Base-by-base conservation (phyloP, 2,113 vertebrate genomes). In the Apteryx mantelli region DNA sequence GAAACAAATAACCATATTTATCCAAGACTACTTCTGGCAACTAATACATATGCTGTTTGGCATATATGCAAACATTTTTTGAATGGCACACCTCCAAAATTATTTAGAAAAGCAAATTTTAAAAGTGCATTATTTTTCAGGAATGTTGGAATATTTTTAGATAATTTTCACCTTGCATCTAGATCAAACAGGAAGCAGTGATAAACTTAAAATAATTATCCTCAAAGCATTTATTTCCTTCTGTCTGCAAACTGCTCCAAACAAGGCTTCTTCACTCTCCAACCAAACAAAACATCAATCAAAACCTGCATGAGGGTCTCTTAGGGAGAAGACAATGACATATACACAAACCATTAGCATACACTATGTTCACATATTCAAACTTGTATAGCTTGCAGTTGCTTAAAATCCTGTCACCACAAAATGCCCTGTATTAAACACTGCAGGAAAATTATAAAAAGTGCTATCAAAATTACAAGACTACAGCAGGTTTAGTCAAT, bases 311-410 rank as follows among this genome's bases (percentile, higher is more conserved):
- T 2, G 11, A 84, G 8, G 17, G 22, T 84, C 40, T 82, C 56
- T 36, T 21, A 68, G 21, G 34, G 26, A 89, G 19, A 52, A 50
- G 38, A 69, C 0, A 2, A 64, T 24, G 56, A 64, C 13, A 53
- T 13, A 9, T 2, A 34, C 13, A 38, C 28, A 65, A n/a, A 4
- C 36, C 11, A 19, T 8, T 2, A 40, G 12, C 17, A 52, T 1
- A 65, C 2, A 6, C 28, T 21, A 16, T 0, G 0, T 38, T 68
- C 52, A 73, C 61, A 63, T 30, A 66, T 28, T 56, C 56, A 13
- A 26, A 25, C 65, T 24, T 50, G 38, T 38, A 64, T 5, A 46
- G 34, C 32, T 42, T 2, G 9, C 8, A 85, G 38, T 4, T 82
- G 42, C 34, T 63, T 69, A 60, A 84, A 63, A 71, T 14, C 42